A percentile compares a stretch with the other conserved stretches of the same genome.
phyloP scores from a whole-genome alignment of 1,140 invertebrate species.

The Caenorhabditis elegans region WBcel235 BX284603.4:204001-204500 shows the following conservation, averaged over 20 bases:
- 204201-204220: conserved; percentile 22
- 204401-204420: background rate
- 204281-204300: conserved; percentile 24
- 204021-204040: too few species aligned
- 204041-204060: too few species aligned
- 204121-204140: conserved; percentile 33
- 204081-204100: too few species aligned
- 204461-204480: too few species aligned
- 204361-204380: conserved; percentile 25
- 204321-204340: conserved; percentile 26
- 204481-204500: too few species aligned
- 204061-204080: too few species aligned
- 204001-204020: too few species aligned
- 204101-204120: too few species aligned
- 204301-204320: conserved; percentile 28
- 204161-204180: conserved; percentile 36
- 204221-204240: conserved; percentile 39
- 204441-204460: too few species aligned
- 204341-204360: conserved; percentile 29
- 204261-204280: conserved; percentile 33
- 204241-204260: conserved; percentile 42
- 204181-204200: conserved; percentile 33
- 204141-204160: conserved; percentile 35
- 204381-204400: conserved; percentile 36
- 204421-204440: background rate